Base-by-base conservation (phyloP, 2,797 vertebrate genomes). In the Enteromius radiatus region DNA sequence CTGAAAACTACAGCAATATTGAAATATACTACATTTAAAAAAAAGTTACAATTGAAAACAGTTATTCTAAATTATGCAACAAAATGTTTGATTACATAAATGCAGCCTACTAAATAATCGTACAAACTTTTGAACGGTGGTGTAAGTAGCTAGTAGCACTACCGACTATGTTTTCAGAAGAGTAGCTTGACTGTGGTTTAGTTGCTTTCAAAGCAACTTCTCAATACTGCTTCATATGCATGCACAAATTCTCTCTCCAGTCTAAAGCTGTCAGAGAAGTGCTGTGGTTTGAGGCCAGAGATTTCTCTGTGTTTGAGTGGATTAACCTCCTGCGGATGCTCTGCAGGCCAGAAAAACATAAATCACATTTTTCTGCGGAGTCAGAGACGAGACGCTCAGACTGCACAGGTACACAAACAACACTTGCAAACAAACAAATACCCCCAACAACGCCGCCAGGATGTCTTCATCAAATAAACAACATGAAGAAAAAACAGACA, bases 341-440 rank as follows among this genome's bases (percentile, higher is more conserved):
- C 41, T 49, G 28, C 41, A 23, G 59, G 41, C 76, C 59, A 67
- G 63, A 68, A 68, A 67, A 68, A 78, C 64, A 78, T 75, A 61
- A 61, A 78, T 52, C 64, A 21, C 47, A 54, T 78, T 19, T 15
- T 41, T 54, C 47, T 41, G 21, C 33, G 28, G 47, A 33, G 47
- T 52, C 47, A 65, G 76, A 33, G 75, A 77, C 0, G 23, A 78
- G 61, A 52, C 8, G 21, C 61, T 65, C 26, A 49, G 61, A 49
- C 59, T n/a, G 26, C 26, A 76, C 2, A 78, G 77, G 77, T 68
- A 78, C 38, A 68, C 47, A 63, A 76, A 76, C 71, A 76, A 61
- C 19, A n/a, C 59, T 47, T 19, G 1, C 36, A 76, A 76, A 76
- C 54, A 41, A 19, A 59, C 65, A n/a, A 28, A 41, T 45, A 45